Evolutionary conservation across 2,113 vertebrate genomes (phyloP).

Genomic region (Clarias macrocephalus): DNA sequence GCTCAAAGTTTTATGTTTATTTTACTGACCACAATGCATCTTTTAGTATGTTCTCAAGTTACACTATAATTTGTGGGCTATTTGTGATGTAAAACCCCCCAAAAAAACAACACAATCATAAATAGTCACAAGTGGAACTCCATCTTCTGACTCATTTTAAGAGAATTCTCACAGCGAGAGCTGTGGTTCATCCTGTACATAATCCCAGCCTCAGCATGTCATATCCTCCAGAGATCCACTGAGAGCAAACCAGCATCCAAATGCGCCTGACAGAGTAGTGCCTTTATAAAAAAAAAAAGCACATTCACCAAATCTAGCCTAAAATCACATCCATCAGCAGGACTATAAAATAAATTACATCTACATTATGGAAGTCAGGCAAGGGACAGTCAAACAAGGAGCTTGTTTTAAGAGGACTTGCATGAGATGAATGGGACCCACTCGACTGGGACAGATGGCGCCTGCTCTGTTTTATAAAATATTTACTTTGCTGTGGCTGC

Average conservation of each 20-base stretch:
- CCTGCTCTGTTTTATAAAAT: constrained; percentile 40
- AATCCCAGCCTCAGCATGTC: constrained; percentile 29
- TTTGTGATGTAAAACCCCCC: background rate
- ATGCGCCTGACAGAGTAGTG: background rate
- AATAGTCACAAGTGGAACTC: constrained; percentile 12
- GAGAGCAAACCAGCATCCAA: constrained; percentile 32
- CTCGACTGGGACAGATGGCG: constrained; percentile 32
- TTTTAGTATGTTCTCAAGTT: background rate
- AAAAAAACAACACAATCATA: constrained; percentile 18
- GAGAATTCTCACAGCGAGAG: constrained; percentile 24
- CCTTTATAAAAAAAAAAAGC: constrained; percentile 34
- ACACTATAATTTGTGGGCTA: constrained; percentile 1
- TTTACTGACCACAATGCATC: constrained; percentile 14
- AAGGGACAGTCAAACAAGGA: constrained; percentile 26
- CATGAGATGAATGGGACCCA: constrained; percentile 42
- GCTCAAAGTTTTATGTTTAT: background rate
- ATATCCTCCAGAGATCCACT: constrained; percentile 13
- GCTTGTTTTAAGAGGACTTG: constrained; percentile 16
- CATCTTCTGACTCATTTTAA: constrained; percentile 21
- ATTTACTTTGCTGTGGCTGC: constrained; percentile 40
- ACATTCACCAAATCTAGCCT: constrained; percentile 24
- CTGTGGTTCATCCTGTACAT: constrained; percentile 32
- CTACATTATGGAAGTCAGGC: constrained; percentile 29
- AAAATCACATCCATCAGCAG: constrained; percentile 43
- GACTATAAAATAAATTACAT: constrained; percentile 23